Evolutionary conservation across 1,140 invertebrate species (phyloP).

Genomic region (Drosophila murphyi): DNA sequence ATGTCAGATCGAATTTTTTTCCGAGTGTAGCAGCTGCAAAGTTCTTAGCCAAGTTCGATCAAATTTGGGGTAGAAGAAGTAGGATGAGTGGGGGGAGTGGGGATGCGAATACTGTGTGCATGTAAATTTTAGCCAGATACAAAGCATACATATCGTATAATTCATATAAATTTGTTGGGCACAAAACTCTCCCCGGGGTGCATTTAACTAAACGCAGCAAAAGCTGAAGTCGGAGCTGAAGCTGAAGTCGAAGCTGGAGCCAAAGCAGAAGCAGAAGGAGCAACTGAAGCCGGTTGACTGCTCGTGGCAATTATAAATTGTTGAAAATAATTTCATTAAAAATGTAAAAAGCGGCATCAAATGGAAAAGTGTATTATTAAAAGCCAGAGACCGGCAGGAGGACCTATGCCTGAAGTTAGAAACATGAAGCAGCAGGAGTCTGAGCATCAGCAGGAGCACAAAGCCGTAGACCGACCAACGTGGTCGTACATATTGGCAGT

Average conservation of each 20-base stretch:
- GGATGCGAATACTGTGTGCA: background rate
- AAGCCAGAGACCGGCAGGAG: conserved; percentile 19
- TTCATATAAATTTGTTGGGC: conserved; percentile 69
- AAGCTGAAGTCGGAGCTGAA: background rate
- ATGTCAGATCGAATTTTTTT: too few relatives aligned
- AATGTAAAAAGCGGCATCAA: conserved; percentile 75
- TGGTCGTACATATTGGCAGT: conserved; percentile 31
- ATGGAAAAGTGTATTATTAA: conserved; percentile 65
- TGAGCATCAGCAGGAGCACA: conserved; percentile 17
- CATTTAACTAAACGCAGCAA: conserved; percentile 71
- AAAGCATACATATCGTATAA: conserved; percentile 46
- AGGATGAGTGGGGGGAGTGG: background rate
- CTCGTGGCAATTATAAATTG: conserved; percentile 82
- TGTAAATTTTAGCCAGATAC: conserved; percentile 25
- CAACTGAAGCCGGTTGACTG: conserved; percentile 39
- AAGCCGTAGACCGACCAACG: conserved; percentile 11
- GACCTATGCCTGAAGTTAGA: conserved; percentile 5
- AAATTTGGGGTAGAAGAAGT: background rate
- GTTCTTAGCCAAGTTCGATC: conserved; percentile 12
- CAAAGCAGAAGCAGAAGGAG: background rate
- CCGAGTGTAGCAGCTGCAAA: background rate
- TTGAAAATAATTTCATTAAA: conserved; percentile 83
- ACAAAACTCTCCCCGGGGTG: conserved; percentile 72
- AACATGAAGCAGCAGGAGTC: conserved; percentile 4
- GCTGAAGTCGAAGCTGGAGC: background rate